Evolutionary conservation across 2,113 vertebrate genomes (phyloP).

Genomic region (Pygoscelis adeliae): DNA sequence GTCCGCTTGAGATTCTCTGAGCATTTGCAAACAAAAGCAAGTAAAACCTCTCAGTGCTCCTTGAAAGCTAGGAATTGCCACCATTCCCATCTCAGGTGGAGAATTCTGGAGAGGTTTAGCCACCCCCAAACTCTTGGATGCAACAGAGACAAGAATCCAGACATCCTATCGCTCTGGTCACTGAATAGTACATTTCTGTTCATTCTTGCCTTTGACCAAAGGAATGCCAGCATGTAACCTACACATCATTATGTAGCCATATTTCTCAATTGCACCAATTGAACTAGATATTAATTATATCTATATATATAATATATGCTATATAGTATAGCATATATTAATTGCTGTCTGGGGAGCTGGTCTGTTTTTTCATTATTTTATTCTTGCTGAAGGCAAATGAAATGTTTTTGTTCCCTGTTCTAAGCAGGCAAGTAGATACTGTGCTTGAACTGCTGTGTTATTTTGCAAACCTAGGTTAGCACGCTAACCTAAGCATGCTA

Average conservation of each 20-base stretch:
- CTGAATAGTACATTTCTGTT: not conserved
- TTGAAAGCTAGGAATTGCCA: not conserved
- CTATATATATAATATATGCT: no score
- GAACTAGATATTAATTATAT: not conserved
- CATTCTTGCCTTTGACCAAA: not conserved
- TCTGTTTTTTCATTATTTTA: not conserved
- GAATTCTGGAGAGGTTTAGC: not conserved
- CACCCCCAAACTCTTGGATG: not conserved
- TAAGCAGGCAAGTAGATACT: not conserved
- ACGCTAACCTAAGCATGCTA: not conserved
- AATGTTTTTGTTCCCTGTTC: not conserved
- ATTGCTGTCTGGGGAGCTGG: not conserved
- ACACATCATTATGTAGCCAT: accelerated
- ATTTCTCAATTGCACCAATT: not conserved
- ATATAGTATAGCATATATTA: not conserved
- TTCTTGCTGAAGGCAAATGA: not conserved
- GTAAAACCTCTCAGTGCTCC: not conserved
- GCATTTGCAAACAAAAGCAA: not conserved
- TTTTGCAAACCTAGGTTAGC: not conserved
- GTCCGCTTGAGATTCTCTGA: not conserved
- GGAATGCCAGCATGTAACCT: not conserved
- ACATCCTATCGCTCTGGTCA: not conserved
- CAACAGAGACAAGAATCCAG: not conserved
- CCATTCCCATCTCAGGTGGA: not conserved
- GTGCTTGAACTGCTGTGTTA: not conserved